phyloP scores from a whole-genome alignment of 2,888 invertebrate species.

The Trachelus tabidus region DNA sequence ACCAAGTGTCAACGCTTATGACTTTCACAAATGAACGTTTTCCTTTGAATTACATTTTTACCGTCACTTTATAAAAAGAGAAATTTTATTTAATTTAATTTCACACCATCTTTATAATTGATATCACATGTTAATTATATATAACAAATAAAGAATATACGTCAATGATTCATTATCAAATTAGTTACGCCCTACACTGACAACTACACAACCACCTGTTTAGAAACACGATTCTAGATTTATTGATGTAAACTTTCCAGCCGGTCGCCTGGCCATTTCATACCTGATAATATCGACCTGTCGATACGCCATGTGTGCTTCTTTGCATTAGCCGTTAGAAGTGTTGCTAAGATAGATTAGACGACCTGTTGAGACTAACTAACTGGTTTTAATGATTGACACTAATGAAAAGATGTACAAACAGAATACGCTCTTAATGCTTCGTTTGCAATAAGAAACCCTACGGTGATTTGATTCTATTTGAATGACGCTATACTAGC shows the following conservation, averaged over 20 bases:
- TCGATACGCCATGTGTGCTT: background rate
- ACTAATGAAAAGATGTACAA: constrained; percentile 6
- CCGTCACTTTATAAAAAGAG: background rate
- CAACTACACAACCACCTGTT: background rate
- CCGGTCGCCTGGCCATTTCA: background rate
- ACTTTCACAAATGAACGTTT: background rate
- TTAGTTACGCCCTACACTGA: background rate
- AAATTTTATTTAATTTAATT: background rate
- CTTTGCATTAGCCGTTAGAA: background rate
- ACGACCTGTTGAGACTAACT: background rate
- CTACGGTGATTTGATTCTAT: background rate
- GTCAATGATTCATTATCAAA: background rate
- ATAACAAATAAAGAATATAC: background rate
- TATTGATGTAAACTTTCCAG: background rate
- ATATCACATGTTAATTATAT: background rate
- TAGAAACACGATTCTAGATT: background rate
- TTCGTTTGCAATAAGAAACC: background rate
- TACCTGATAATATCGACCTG: background rate
- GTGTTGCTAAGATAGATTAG: background rate
- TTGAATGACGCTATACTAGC: background rate
- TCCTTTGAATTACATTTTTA: background rate
- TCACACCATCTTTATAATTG: background rate
- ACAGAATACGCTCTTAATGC: background rate
- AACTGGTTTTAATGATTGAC: constrained; percentile 3
- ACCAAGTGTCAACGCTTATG: background rate